Evolutionary conservation across 2,113 vertebrate genomes (phyloP), one percentile per base, ranked within the genome.

Genomic region (Lophura nycthemera): DNA sequence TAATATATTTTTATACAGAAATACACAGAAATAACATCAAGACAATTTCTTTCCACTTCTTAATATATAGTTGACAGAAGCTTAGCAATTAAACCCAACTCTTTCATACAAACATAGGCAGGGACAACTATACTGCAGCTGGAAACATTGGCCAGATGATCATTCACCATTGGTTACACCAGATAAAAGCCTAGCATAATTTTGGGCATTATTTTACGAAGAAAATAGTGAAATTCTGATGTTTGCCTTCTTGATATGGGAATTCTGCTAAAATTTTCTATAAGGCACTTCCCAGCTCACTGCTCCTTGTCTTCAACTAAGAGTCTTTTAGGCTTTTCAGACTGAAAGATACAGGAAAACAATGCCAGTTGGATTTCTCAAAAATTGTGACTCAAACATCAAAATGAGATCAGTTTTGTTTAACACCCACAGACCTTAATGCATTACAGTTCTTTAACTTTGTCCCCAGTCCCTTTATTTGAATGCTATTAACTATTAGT

Each of bases 1-100:
- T 18, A 85, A 50, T 92, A 59, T 76, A 89, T 95, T n/a, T 93
- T 86, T 77, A 84, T 73, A 82, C 75, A 85, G 65, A 88, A 95
- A 83, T 67, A 85, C 70, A 96, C 10, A 79, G 69, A 93, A 72
- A 67, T 79, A 87, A 89, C 74, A 91, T 52, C 34, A 76, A 86
- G 84, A 85, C 67, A 70, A 45, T 73, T 83, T 93, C 66, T 29
- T 85, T 83, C 34, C 32, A 67, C n/a, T 92, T 86, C 66, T 90
- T 73, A 74, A 36, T 73, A 60, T 40, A 87, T 29, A 59, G 25
- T 65, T 79, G 40, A 87, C 48, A 84, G 34, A 65, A 72, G 24
- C 67, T 83, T 81, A 84, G 75, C 42, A 71, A 72, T 42, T 89
- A 88, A 77, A 86, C 10, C 18, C 0, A 82, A 8, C 3, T 75